Conservation (phyloP, 2,113 vertebrate species). For the Elephantulus edwardii region DNA sequence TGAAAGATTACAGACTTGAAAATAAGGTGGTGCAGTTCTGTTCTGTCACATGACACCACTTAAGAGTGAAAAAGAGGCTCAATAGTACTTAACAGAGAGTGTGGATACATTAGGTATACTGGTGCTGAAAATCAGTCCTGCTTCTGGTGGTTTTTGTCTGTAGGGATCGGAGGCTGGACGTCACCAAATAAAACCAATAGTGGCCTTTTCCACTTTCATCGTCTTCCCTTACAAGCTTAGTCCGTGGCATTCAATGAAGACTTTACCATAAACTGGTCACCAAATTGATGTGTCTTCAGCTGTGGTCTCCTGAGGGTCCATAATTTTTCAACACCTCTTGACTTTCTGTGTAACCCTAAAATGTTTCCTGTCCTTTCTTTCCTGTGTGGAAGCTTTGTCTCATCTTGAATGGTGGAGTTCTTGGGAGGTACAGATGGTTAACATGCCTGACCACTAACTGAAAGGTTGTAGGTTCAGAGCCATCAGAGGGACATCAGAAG, state of each 20-base stretch:
- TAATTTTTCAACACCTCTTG: neutral
- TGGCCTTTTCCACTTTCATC: neutral
- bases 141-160: constrained; percentile 32
- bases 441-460: too few relatives aligned
- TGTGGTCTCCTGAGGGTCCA: neutral
- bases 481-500: too few relatives aligned
- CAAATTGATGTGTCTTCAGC: neutral
- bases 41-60: neutral
- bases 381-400: neutral
- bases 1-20: neutral
- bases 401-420: neutral
- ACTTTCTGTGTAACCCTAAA: constrained; percentile 4
- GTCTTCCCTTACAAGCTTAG: neutral
- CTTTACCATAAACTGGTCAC: neutral
- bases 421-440: too few relatives aligned
- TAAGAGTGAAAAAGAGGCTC: neutral
- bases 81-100: neutral
- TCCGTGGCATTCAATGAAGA: constrained; percentile 5
- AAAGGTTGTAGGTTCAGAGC: too few relatives aligned
- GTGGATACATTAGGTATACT: neutral
- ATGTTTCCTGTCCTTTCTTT: constrained; percentile 41
- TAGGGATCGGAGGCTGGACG: neutral
- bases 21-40: neutral
- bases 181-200: neutral
- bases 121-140: neutral